phyloP scores from a whole-genome alignment of 2,797 vertebrate species.

The Lutjanus campechanus region DNA sequence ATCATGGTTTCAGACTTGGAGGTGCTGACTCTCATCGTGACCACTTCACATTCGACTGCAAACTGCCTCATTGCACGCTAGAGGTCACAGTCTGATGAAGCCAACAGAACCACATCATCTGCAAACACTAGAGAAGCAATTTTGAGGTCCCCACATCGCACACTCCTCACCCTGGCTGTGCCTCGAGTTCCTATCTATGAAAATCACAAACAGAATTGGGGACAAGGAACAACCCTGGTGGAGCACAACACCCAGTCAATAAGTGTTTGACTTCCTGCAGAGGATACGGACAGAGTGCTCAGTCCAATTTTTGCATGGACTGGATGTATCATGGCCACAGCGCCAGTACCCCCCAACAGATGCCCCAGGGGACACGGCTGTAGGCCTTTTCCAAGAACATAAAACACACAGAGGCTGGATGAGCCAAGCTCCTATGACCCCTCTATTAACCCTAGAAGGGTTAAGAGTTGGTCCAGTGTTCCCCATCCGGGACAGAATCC shows the following conservation, averaged over 20 bases:
- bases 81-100: background rate
- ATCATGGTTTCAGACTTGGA: background rate
- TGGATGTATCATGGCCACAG: too few relatives aligned
- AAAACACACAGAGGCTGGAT: background rate
- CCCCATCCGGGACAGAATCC: background rate
- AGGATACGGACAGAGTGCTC: background rate
- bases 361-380: too few relatives aligned
- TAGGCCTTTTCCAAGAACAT: background rate
- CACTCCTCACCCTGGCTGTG: background rate
- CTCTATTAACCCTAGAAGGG: background rate
- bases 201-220: background rate
- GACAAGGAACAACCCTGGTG: background rate
- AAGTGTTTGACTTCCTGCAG: background rate
- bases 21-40: too few relatives aligned
- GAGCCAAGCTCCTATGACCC: background rate
- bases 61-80: background rate
- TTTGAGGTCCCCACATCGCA: background rate
- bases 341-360: background rate
- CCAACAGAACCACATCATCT: slow-evolving; percentile 7
- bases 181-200: background rate
- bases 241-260: background rate
- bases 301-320: too few relatives aligned
- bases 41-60: background rate
- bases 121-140: background rate
- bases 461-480: background rate